A percentile compares a stretch with the other conserved stretches of the same genome.
Conservation (phyloP, 2,888 invertebrate genomes). For the Agrotis puta region DNA sequence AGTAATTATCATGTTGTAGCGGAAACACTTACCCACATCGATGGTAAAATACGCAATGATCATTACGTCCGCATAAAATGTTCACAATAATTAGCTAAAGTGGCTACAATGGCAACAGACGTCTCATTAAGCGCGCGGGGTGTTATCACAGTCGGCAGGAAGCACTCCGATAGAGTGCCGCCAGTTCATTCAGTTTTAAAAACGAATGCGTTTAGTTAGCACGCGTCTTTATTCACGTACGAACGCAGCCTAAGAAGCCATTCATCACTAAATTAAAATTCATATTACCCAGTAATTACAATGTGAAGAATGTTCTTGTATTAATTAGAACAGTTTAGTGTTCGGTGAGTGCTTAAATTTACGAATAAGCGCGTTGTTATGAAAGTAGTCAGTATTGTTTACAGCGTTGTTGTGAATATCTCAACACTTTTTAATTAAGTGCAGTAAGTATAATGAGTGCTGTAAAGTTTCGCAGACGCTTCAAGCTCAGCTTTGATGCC, state of each 20-base stretch:
- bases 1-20: slow-evolving; percentile 54
- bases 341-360: slow-evolving; percentile 57
- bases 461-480: slow-evolving; percentile 59
- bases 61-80: slow-evolving; percentile 61
- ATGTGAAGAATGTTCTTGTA: slow-evolving; percentile 60
- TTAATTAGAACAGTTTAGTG: slow-evolving; percentile 63
- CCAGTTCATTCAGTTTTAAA: slow-evolving; percentile 85
- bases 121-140: slow-evolving; percentile 72
- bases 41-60: slow-evolving; percentile 58
- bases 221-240: slow-evolving; percentile 69
- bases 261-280: slow-evolving; percentile 54
- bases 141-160: slow-evolving; percentile 84
- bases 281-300: slow-evolving; percentile 53
- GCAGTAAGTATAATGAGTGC: slow-evolving; percentile 61
- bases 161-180: slow-evolving; percentile 75
- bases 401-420: slow-evolving; percentile 50
- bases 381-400: slow-evolving; percentile 46
- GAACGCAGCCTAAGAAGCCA: slow-evolving; percentile 35
- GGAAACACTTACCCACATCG: slow-evolving; percentile 59
- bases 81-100: slow-evolving; percentile 68
- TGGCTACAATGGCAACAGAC: slow-evolving; percentile 67
- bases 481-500: slow-evolving; percentile 57
- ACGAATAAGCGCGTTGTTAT: slow-evolving; percentile 44
- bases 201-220: slow-evolving; percentile 77
- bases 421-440: slow-evolving; percentile 63